Percentiles rank a stretch among this genome's conserved stretches.
Conservation (phyloP, 2,797 vertebrate species). For the Enteromius radiatus region DNA sequence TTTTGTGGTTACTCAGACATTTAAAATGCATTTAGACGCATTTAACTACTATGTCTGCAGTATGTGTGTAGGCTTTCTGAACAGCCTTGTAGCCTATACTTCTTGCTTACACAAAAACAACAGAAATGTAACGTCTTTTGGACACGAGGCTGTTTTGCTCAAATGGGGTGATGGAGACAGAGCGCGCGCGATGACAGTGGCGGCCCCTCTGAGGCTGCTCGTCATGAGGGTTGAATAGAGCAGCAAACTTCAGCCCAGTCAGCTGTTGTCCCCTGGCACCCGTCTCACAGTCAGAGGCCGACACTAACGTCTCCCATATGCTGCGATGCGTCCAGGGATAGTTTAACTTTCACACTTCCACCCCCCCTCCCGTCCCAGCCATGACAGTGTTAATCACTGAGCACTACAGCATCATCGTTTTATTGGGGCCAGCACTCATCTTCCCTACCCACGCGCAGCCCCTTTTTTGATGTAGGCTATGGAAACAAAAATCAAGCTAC, state of each 20-base stretch:
- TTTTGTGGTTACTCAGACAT: background rate
- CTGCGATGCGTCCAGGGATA: constrained; percentile 65
- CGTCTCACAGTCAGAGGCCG: constrained; percentile 63
- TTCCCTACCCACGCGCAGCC: background rate
- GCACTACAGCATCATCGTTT: constrained; percentile 66
- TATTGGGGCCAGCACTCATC: background rate
- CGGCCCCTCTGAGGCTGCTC: constrained; percentile 48
- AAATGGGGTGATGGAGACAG: background rate
- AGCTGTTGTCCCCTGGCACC: constrained; percentile 82
- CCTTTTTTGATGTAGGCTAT: background rate
- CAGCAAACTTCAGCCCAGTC: constrained; percentile 68
- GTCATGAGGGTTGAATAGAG: constrained; percentile 58
- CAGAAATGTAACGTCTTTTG: background rate
- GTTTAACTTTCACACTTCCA: constrained; percentile 63
- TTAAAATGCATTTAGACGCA: background rate
- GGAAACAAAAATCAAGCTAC: background rate
- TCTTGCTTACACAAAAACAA: background rate
- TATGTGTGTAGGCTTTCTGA: background rate
- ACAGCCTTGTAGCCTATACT: background rate
- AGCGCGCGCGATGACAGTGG: constrained; percentile 38
- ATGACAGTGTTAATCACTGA: constrained; percentile 74
- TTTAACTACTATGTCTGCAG: background rate
- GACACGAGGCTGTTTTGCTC: background rate
- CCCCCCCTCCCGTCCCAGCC: background rate
- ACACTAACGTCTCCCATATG: constrained; percentile 81